A percentile compares a stretch with the other conserved stretches of the same genome.
Conservation (phyloP, 2,888 invertebrate species). For the Ferdinandea cuprea region DNA sequence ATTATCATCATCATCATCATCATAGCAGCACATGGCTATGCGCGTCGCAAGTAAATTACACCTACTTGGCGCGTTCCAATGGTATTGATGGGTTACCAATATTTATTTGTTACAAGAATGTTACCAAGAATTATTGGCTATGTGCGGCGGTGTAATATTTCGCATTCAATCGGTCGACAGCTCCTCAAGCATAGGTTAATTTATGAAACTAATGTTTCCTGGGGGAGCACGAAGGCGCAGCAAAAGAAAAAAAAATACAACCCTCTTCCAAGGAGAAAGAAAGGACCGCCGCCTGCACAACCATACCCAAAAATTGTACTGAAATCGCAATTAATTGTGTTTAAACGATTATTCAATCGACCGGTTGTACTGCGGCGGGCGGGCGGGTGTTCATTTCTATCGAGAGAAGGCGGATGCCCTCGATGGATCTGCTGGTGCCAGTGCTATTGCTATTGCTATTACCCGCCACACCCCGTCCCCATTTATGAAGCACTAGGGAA, state of each 20-base stretch:
- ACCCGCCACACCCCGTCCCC: too few relatives aligned
- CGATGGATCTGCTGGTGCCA: constrained; percentile 12
- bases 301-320: constrained; percentile 50
- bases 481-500: constrained; percentile 70
- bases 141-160: constrained; percentile 25
- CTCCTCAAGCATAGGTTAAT: constrained; percentile 66
- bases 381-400: constrained; percentile 27
- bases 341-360: constrained; percentile 74
- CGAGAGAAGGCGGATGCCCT: constrained; percentile 41
- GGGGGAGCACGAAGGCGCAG: constrained; percentile 15
- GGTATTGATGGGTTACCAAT: constrained; percentile 63
- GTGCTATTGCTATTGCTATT: too few relatives aligned
- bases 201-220: constrained; percentile 69
- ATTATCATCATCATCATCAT: constrained; percentile 30
- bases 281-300: not conserved
- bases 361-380: constrained; percentile 48
- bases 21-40: constrained; percentile 20
- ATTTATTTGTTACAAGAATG: constrained; percentile 54
- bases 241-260: constrained; percentile 19
- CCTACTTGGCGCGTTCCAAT: constrained; percentile 42
- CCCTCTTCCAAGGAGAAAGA: too few relatives aligned
- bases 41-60: constrained; percentile 40
- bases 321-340: constrained; percentile 73
- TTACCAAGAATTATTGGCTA: constrained; percentile 60
- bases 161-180: constrained; percentile 41